These are phyloP conservation scores for Stegodyphus mimosarum DNA, from an alignment of 1,140 invertebrate species.

Conservation along the genomic window DNA sequence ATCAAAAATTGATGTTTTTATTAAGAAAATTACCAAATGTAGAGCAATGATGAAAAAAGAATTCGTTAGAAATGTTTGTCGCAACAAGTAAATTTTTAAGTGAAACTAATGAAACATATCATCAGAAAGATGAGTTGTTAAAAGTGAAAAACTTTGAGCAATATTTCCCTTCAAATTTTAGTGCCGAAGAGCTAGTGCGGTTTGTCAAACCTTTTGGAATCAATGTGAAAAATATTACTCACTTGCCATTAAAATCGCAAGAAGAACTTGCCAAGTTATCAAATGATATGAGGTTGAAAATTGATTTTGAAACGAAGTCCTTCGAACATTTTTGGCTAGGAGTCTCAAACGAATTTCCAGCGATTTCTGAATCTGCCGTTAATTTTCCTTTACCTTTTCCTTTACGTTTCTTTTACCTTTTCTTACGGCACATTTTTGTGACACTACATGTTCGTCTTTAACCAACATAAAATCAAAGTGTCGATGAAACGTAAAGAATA, in stretches of 20 bases:
- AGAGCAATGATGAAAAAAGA: background rate
- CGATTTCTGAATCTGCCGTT: background rate
- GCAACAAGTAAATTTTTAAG: too few relatives aligned
- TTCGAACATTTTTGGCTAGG: background rate
- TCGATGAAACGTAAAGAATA: background rate
- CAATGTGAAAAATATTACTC: background rate
- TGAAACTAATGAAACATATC: too few relatives aligned
- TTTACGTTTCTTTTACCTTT: too few relatives aligned
- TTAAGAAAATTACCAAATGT: background rate
- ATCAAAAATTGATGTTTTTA: background rate
- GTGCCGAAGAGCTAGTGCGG: background rate
- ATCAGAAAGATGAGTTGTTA: too few relatives aligned
- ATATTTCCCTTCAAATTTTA: slow-evolving; percentile 9
- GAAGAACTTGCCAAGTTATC: background rate
- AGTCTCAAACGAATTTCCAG: background rate
- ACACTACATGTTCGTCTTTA: background rate
- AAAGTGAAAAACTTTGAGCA: background rate
- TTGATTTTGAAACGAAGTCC: background rate
- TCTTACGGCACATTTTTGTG: background rate
- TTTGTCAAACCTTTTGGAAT: background rate
- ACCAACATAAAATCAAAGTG: background rate
- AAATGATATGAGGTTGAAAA: background rate
- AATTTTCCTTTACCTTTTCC: background rate
- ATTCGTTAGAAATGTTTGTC: too few relatives aligned
- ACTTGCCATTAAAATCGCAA: background rate